Conservation (phyloP, 35 echinoderm and acorn worm genomes). For the Strongylocentrotus purpuratus region DNA sequence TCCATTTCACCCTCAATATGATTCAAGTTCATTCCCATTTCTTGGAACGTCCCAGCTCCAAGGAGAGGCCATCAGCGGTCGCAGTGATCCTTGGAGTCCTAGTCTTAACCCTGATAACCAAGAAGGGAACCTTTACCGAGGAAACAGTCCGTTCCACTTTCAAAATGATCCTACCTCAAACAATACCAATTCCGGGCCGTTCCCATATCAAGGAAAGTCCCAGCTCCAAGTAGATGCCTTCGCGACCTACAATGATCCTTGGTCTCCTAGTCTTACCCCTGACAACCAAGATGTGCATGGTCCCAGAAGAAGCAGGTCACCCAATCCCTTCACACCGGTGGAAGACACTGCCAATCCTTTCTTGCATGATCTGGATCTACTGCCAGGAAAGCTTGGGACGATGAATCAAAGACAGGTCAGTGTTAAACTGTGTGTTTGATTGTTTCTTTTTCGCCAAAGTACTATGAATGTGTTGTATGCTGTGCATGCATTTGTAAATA, state of each 20-base stretch:
- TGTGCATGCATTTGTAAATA: too few relatives aligned
- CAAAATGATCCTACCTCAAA: background rate
- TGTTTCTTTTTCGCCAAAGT: background rate
- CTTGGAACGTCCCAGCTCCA: background rate
- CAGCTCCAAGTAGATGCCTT: background rate
- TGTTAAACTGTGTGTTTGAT: background rate
- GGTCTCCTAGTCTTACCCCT: background rate
- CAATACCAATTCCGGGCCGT: background rate
- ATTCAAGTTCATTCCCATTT: background rate
- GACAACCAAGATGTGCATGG: background rate
- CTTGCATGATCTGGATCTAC: background rate
- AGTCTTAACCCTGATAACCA: background rate
- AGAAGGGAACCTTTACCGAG: background rate
- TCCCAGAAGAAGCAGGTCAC: background rate
- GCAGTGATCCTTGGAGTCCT: background rate
- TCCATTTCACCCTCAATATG: background rate
- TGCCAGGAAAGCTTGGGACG: background rate
- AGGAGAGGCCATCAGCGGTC: background rate
- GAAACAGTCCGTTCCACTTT: background rate
- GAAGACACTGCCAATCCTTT: conserved; percentile 9
- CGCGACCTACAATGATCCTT: background rate
- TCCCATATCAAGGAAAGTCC: background rate
- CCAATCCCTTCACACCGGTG: conserved; percentile 2
- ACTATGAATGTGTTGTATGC: background rate
- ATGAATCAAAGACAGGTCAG: background rate